phyloP scores from a whole-genome alignment of 2,113 vertebrate genomes.

The Elaphurus davidianus region DNA sequence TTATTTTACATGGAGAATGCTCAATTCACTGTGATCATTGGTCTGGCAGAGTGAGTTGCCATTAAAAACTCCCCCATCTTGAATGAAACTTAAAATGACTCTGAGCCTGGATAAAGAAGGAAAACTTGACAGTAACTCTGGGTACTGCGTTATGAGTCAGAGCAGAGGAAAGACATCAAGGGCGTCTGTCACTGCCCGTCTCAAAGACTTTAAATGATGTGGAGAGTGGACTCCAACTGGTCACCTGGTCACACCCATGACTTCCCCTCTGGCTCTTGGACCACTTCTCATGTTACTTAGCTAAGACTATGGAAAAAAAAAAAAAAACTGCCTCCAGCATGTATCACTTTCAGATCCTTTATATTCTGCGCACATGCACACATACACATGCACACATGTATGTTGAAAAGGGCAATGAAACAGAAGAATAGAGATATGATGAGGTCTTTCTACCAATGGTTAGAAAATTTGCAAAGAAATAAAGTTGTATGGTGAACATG shows the following conservation, averaged over 20 bases:
- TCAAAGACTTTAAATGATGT: neutral
- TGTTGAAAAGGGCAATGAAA: neutral
- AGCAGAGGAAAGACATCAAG: conserved; percentile 4
- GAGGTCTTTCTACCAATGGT: neutral
- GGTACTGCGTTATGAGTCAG: conserved; percentile 9
- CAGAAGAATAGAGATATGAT: neutral
- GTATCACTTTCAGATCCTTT: neutral
- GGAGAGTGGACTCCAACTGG: neutral
- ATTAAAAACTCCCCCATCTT: conserved; percentile 38
- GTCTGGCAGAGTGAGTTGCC: conserved; percentile 7
- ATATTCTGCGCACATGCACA: neutral
- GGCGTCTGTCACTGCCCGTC: neutral
- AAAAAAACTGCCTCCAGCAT: neutral
- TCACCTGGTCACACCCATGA: neutral
- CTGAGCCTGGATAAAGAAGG: neutral
- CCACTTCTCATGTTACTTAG: neutral
- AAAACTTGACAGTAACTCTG: conserved; percentile 28
- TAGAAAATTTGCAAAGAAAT: neutral
- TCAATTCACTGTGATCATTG: conserved; percentile 20
- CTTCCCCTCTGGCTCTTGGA: neutral
- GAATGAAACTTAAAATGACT: conserved; percentile 39
- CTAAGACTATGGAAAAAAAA: neutral
- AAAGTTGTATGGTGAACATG: neutral
- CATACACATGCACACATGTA: neutral
- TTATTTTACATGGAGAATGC: conserved; percentile 33